These are phyloP conservation scores for Ictalurus punctatus DNA, from an alignment of 2,113 vertebrate species.

Conservation along the genomic window DNA sequence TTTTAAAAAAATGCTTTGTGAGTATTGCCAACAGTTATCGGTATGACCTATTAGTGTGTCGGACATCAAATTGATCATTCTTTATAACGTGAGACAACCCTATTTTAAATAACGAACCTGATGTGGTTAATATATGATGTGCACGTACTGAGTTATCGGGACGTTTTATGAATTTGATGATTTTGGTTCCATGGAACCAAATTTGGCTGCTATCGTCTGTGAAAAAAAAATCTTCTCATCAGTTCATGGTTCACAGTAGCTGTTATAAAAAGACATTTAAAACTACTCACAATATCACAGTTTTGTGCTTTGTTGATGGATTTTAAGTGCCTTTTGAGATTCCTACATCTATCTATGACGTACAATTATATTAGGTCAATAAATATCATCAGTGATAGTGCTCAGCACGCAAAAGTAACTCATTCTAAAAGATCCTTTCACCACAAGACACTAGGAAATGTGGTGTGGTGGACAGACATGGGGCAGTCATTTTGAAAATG, in stretches of 20 bases:
- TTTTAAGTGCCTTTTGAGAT: slow-evolving; percentile 54
- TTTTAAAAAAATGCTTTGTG: neutral
- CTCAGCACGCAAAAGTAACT: slow-evolving; percentile 61
- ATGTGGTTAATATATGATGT: slow-evolving; percentile 19
- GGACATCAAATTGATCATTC: neutral
- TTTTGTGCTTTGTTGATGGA: slow-evolving; percentile 73
- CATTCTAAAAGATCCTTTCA: slow-evolving; percentile 12
- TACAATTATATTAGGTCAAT: slow-evolving; percentile 62
- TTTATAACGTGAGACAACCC: neutral
- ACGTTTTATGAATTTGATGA: neutral
- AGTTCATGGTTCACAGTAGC: slow-evolving; percentile 40
- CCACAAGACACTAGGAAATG: slow-evolving; percentile 25
- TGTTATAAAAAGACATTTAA: slow-evolving; percentile 38
- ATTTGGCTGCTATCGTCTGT: slow-evolving; percentile 12
- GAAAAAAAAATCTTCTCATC: slow-evolving; percentile 21
- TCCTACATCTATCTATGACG: slow-evolving; percentile 52
- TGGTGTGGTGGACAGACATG: slow-evolving; percentile 15
- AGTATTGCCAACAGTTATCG: slow-evolving; percentile 24
- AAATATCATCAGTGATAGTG: slow-evolving; percentile 67
- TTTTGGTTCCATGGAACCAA: slow-evolving; percentile 1
- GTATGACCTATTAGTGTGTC: slow-evolving; percentile 12
- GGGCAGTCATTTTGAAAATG: slow-evolving; percentile 29
- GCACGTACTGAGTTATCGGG: slow-evolving; percentile 8
- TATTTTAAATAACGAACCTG: slow-evolving; percentile 13
- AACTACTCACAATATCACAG: slow-evolving; percentile 46